phyloP scores from a whole-genome alignment of 2,113 vertebrate genomes.

The Sprattus sprattus region DNA sequence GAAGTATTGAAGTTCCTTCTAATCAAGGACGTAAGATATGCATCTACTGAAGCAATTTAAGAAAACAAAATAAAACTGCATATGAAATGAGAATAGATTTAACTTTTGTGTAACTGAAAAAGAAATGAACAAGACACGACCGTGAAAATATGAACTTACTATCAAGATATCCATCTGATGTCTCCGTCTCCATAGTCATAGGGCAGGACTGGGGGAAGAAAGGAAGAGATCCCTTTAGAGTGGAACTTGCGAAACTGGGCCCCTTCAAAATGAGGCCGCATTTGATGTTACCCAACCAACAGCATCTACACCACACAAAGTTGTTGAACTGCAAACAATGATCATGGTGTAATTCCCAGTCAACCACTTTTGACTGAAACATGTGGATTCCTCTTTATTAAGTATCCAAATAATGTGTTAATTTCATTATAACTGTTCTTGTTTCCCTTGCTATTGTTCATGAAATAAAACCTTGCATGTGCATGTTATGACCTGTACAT shows the following conservation, averaged over 20 bases:
- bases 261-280: neutral
- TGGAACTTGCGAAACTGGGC: constrained; percentile 12
- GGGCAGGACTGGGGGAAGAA: constrained; percentile 76
- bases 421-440: neutral
- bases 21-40: neutral
- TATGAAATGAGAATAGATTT: neutral
- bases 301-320: neutral
- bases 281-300: neutral
- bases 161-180: constrained; percentile 84
- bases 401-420: neutral
- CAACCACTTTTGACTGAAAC: neutral
- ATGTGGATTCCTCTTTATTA: neutral
- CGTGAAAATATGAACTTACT: constrained; percentile 79
- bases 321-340: neutral
- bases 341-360: neutral
- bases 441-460: neutral
- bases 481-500: too few relatives aligned
- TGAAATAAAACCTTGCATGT: too few relatives aligned
- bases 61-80: neutral
- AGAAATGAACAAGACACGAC: neutral
- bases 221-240: constrained; percentile 37
- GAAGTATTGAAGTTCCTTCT: neutral
- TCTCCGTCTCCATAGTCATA: constrained; percentile 89
- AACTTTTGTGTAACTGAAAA: neutral
- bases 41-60: neutral